Evolutionary conservation across 2,888 invertebrate genomes (phyloP).

Genomic region (Lypha dubia): DNA sequence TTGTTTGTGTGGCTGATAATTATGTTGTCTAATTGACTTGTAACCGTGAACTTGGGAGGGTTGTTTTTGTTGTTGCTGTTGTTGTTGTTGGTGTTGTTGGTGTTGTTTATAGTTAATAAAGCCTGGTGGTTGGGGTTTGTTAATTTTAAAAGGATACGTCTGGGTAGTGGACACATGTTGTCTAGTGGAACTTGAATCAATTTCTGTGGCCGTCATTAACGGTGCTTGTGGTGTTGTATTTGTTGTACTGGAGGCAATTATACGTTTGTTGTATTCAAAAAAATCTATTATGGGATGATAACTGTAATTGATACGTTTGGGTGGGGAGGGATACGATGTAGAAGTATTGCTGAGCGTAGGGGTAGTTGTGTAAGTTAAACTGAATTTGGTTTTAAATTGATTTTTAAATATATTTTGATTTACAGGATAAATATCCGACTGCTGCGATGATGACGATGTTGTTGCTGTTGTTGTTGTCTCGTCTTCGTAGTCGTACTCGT

Average conservation of each 20-base stretch:
- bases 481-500: conserved; percentile 25
- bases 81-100: no score
- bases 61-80: no score
- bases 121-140: conserved; percentile 64
- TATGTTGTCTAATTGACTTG: conserved; percentile 13
- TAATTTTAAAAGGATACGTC: conserved; percentile 65
- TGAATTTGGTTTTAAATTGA: conserved; percentile 62
- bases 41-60: conserved; percentile 28
- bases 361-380: conserved; percentile 49
- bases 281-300: conserved; percentile 93
- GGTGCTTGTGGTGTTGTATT: conserved; percentile 51
- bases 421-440: conserved; percentile 88
- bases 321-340: conserved; percentile 46
- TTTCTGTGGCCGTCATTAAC: conserved; percentile 44
- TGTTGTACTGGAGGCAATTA: conserved; percentile 63
- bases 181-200: conserved; percentile 42
- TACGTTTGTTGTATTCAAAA: conserved; percentile 85
- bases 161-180: conserved; percentile 46
- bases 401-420: conserved; percentile 57
- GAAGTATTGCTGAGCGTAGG: conserved; percentile 40
- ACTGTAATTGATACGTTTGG: conserved; percentile 89
- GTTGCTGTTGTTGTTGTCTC: conserved; percentile 72
- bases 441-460: conserved; percentile 67
- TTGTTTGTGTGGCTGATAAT: conserved; percentile 59
- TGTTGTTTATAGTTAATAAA: no score